Percentiles rank a stretch among this genome's conserved stretches.
Evolutionary conservation across 2,888 invertebrate genomes (phyloP).

Genomic region (Dynastes hyllus): DNA sequence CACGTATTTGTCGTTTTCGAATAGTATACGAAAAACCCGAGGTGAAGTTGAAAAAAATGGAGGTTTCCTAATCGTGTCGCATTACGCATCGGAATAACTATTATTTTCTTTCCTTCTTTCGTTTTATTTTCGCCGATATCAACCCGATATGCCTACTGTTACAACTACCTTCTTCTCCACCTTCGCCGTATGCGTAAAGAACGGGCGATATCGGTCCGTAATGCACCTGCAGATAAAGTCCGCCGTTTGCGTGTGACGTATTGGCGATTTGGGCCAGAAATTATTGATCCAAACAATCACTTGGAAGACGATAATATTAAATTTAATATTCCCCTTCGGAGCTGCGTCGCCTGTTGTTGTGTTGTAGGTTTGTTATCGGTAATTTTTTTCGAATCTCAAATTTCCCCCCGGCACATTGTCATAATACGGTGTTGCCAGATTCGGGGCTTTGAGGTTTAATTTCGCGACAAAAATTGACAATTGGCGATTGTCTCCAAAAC

Average conservation of each 20-base stretch:
- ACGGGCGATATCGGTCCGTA: neutral
- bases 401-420: too few species aligned
- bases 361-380: too few species aligned
- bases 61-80: constrained; percentile 28
- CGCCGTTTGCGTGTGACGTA: neutral
- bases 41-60: constrained; percentile 2
- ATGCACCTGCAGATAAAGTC: neutral
- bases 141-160: neutral
- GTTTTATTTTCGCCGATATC: neutral
- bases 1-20: constrained; percentile 19
- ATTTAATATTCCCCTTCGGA: too few species aligned
- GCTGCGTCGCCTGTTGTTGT: neutral
- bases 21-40: constrained; percentile 6
- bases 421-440: too few species aligned
- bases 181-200: too few species aligned
- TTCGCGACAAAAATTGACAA: too few species aligned
- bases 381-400: too few species aligned
- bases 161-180: too few species aligned
- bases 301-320: constrained; percentile 52
- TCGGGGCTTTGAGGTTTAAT: too few species aligned
- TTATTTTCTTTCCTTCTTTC: neutral
- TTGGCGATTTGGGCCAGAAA: neutral
- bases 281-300: constrained; percentile 24
- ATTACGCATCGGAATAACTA: constrained; percentile 13
- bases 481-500: too few species aligned